Evolutionary conservation across 2,888 invertebrate species (phyloP), one percentile per base, ranked within the genome.

Genomic region (Sclerodermus sp.): DNA sequence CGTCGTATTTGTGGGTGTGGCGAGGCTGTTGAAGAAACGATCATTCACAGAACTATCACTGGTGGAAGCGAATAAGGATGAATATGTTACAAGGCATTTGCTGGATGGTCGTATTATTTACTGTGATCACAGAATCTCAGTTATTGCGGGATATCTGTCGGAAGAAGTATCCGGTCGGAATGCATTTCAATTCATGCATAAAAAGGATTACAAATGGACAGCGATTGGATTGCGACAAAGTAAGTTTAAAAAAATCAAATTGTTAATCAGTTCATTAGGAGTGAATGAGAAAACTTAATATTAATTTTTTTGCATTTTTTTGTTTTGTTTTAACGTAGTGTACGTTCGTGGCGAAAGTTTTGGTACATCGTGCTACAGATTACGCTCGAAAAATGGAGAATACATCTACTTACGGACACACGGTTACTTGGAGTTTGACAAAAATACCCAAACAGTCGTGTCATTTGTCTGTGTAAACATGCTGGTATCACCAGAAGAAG

Each of bases 401-500:
- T 91, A 90, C 67, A 90, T 94, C 62, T 93, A 90, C 70, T 83
- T 94, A 75, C 85, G 88, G 69, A 91, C 93, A 1, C 84, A 88
- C 61, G 94, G 94, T 9, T 93, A 87, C 69, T 82, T 94, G 45
- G 93, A 93, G 79, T 87, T 90, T 58, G 90, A 92, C 70, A 86
- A 84, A 69, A 81, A 81, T 42, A 86, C 88, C 5, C 89, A 91
- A 62, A 85, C 85, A 49, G 90, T 92, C 18, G 89, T 88, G 70
- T 91, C 92, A 55, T 93, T 94, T 79, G 87, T 93, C 34, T 94
- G 93, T 78, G 85, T 93, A 48, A 94, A 94, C 74, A 89, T 89
- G 51, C 81, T 91, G 47, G 82, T 88, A 15, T 68, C 79, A 56
- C 85, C 88, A 51, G 86, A 87, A 55, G 91, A 91, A 68, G 93